Conservation (phyloP, 2,797 vertebrate species). For the Eulemur albifrons region DNA sequence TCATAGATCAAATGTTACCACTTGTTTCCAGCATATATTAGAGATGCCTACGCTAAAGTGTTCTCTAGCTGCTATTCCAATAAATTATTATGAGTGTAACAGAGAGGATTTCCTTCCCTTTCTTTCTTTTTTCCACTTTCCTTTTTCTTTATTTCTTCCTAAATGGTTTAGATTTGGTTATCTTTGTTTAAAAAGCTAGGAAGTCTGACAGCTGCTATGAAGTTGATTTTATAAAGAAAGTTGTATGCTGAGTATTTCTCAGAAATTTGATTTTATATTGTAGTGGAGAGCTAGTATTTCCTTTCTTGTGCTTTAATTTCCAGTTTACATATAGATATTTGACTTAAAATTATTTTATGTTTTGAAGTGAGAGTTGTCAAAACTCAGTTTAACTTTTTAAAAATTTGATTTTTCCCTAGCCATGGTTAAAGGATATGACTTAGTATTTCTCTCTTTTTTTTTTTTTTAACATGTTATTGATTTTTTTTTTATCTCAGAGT, state of each 20-base stretch:
- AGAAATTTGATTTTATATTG: background rate
- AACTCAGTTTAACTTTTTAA: slow-evolving; percentile 1
- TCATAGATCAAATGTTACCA: background rate
- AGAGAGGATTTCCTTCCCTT: background rate
- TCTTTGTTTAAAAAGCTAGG: background rate
- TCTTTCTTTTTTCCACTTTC: background rate
- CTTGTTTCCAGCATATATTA: background rate
- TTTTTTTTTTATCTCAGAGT: background rate
- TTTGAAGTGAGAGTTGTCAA: background rate
- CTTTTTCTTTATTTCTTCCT: slow-evolving; percentile 10
- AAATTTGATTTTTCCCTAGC: background rate
- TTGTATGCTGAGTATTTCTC: slow-evolving; percentile 20
- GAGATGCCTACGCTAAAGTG: background rate
- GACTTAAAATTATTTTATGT: background rate
- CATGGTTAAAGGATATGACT: background rate
- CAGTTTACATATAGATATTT: slow-evolving; percentile 33
- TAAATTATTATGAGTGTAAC: background rate
- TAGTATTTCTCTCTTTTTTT: background rate
- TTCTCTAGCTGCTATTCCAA: slow-evolving; percentile 19
- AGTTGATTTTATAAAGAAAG: background rate
- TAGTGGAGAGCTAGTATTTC: background rate
- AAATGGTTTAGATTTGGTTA: slow-evolving; percentile 26
- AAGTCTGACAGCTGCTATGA: background rate
- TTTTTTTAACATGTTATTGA: background rate
- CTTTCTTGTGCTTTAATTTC: slow-evolving; percentile 33